Evolutionary conservation across 2,113 vertebrate genomes (phyloP), one percentile per base, ranked within the genome.

Genomic region (Nerophis lumbriciformis): DNA sequence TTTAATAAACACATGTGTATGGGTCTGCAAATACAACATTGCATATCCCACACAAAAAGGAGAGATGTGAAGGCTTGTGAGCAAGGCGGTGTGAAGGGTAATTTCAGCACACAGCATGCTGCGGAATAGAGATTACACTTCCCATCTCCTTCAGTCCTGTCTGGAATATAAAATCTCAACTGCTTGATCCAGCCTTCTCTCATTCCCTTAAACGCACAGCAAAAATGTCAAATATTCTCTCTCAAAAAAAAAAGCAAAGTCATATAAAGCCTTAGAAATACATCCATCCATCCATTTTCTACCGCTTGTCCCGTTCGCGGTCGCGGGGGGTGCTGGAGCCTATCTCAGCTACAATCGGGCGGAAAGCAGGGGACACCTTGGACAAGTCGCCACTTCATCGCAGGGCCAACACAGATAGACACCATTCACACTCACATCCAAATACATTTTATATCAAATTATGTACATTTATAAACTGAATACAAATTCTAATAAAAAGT

Each of bases 101-200:
- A 79, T 82, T 81, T 82, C 60, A 69, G 67, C 28, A 35, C 78
- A 66, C 82, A 85, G 82, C 76, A 66, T 68, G 75, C 37, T 0
- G 45, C 71, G 21, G 71, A 71, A 61, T 51, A 67, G 66, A 81
- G 64, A 79, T 73, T 75, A 79, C 58, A 53, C 56, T 76, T 74
- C 60, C 61, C 67, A 57, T 73, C 63, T 59, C 64, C 65, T 71
- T 71, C 69, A 69, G 38, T 42, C 49, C 67, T 65, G 66, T 63
- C 61, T 76, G 11, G 73, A 86, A 80, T 69, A 69, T 62, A 73
- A 73, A 83, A 79, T 36, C 39, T 55, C 10, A 50, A 63, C 37
- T 14, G 39, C 54, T 36, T 15, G 14, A 44, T 59, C 13, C 12
- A 1, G 37, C 55, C 39, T 50, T 66, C 51, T 36, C 50, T 48